phyloP scores from a whole-genome alignment of 2,888 invertebrate genomes.

The Sesia apiformis region DNA sequence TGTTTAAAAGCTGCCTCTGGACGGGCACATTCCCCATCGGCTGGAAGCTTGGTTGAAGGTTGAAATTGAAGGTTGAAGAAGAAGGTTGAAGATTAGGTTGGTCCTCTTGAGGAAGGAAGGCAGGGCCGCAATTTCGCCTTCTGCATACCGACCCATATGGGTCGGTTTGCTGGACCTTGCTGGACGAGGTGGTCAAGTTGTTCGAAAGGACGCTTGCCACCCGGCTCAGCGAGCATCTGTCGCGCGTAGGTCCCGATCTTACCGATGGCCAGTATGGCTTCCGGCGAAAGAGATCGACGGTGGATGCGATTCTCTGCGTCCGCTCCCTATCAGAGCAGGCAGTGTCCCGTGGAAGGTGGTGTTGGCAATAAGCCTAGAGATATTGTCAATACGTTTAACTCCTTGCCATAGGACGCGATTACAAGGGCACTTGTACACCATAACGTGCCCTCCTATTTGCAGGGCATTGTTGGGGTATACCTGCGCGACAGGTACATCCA shows the following conservation, averaged over 20 bases:
- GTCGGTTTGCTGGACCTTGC: too few relatives aligned
- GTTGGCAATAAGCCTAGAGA: background rate
- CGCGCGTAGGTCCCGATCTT: background rate
- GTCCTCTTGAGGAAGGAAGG: too few relatives aligned
- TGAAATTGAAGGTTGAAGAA: background rate
- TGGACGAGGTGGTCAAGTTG: background rate
- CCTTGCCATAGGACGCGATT: background rate
- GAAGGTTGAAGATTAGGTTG: background rate
- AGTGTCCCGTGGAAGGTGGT: background rate
- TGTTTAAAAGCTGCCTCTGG: too few relatives aligned
- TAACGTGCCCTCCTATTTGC: background rate
- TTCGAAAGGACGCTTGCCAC: background rate
- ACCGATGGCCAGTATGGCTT: background rate
- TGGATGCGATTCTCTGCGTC: background rate
- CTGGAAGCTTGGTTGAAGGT: too few relatives aligned
- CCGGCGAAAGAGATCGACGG: background rate
- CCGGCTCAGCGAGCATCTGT: too few relatives aligned
- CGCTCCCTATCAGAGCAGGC: background rate
- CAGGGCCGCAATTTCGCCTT: too few relatives aligned
- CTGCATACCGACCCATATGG: background rate
- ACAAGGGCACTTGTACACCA: background rate
- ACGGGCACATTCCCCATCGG: too few relatives aligned
- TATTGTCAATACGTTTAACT: background rate
- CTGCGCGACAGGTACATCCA: background rate
- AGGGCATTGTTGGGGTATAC: background rate